These are phyloP conservation scores for Holocentrus rufus DNA, from an alignment of 2,797 vertebrate species.

Conservation along the genomic window DNA sequence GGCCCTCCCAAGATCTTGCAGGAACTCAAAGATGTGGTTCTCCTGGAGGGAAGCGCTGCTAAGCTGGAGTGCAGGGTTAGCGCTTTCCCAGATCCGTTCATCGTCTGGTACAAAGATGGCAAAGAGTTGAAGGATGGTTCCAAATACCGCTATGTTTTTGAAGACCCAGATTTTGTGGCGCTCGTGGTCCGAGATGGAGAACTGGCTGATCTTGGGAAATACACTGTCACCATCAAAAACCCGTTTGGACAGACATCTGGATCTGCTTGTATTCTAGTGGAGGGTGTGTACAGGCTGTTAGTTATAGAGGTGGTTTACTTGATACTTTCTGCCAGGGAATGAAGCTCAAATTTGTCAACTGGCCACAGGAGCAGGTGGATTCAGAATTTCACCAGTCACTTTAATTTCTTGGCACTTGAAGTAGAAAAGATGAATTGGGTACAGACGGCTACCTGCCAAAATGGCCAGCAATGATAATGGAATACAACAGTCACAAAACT, in stretches of 20 bases:
- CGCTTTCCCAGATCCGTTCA: slow-evolving; percentile 78
- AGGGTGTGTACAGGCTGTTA: slow-evolving; percentile 60
- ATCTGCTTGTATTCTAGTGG: slow-evolving; percentile 76
- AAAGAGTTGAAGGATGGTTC: slow-evolving; percentile 76
- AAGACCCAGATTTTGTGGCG: slow-evolving; percentile 78
- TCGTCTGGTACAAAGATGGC: slow-evolving; percentile 77
- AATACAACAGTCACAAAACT: too few species aligned
- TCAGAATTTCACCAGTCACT: neutral
- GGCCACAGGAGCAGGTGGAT: neutral
- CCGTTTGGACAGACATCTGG: slow-evolving; percentile 76
- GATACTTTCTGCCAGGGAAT: neutral
- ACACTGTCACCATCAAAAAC: slow-evolving; percentile 78
- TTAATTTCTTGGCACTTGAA: too few species aligned
- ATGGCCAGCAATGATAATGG: too few species aligned
- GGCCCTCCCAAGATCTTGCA: slow-evolving; percentile 76
- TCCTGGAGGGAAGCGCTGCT: slow-evolving; percentile 78
- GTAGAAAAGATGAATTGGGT: too few species aligned
- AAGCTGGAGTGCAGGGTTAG: slow-evolving; percentile 78
- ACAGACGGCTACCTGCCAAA: too few species aligned
- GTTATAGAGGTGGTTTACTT: neutral
- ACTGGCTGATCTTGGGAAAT: slow-evolving; percentile 75
- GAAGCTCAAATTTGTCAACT: neutral
- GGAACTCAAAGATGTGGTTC: slow-evolving; percentile 76
- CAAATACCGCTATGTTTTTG: slow-evolving; percentile 78
- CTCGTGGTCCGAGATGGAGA: slow-evolving; percentile 74